Evolutionary conservation across 1,140 invertebrate genomes (phyloP), one percentile per base, ranked within the genome.

Genomic region (Apis cerana): DNA sequence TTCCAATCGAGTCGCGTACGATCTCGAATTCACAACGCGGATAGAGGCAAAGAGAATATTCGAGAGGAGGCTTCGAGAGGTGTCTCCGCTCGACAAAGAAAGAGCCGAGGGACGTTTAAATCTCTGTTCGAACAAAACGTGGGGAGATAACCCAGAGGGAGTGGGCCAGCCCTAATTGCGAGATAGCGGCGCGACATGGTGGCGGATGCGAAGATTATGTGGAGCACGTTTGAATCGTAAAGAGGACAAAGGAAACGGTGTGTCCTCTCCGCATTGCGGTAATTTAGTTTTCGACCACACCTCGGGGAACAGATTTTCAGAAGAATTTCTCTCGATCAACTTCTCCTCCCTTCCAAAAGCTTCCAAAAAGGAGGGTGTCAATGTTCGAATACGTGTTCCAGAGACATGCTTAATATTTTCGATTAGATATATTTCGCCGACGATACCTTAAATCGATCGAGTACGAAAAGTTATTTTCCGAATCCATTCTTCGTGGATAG

Each of bases 211-310:
- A 81, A 50, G 54, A 75, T 83, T 79, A 72, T 79, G 82, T 61
- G 70, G 50, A 67, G 61, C 82, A 83, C 82, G 77, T 80, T 80
- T 68, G 69, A 74, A 74, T 72, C 77, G 82, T 80, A 70, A 71
- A 70, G 76, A 59, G 77, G 61, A 65, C 70, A 68, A 83, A 80
- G 69, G 61, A 33, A 56, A 50, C 52, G 52, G 69, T 21, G n/a
- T 78, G 59, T 50, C 27, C 50, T 80, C 82, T 80, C 82, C 78
- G 82, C 82, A 84, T 62, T 84, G 82, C 78, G 82, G 82, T 84
- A 84, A 84, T 84, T 81, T 64, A 54, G 62, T 67, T 69, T 52
- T 64, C 67, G 68, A 61, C 23, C 23, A 13, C 48, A 70, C 27
- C 21, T 56, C 64, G 19, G 54, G 19, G 58, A 23, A 19, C 12